Evolutionary conservation across 2,888 invertebrate genomes (phyloP).

Genomic region (Phrixothrix hirtus): DNA sequence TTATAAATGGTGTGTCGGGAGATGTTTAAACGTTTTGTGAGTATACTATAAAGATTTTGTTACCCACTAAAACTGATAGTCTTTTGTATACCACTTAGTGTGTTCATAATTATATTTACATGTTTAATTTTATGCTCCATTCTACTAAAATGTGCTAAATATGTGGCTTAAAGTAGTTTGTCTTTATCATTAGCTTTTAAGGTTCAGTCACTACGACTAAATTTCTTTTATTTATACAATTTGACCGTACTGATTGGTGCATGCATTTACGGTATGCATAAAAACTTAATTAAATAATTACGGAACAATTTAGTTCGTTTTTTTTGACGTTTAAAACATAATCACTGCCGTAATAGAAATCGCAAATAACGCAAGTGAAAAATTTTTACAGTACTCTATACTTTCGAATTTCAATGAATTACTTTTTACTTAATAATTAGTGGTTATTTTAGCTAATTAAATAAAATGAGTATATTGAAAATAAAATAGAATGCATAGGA

Average conservation of each 20-base stretch:
- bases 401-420: not conserved
- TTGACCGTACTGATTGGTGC: too few relatives aligned
- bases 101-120: not conserved
- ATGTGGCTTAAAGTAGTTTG: not conserved
- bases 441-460: not conserved
- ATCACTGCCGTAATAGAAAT: not conserved
- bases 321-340: too few relatives aligned
- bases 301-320: too few relatives aligned
- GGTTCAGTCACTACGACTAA: too few relatives aligned
- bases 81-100: not conserved
- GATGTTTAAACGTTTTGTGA: not conserved
- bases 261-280: too few relatives aligned
- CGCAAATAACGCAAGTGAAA: not conserved
- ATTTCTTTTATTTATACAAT: too few relatives aligned
- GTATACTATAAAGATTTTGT: not conserved
- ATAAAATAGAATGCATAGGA: slow-evolving; percentile 9
- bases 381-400: not conserved
- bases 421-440: not conserved
- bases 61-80: too few relatives aligned
- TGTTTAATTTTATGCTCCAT: not conserved
- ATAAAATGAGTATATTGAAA: slow-evolving; percentile 1
- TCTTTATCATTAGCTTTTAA: too few relatives aligned
- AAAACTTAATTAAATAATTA: too few relatives aligned
- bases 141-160: not conserved
- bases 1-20: too few relatives aligned